Evolutionary conservation across 2,888 invertebrate species (phyloP), one percentile per base, ranked within the genome.

Genomic region (Drosophila tripunctata): DNA sequence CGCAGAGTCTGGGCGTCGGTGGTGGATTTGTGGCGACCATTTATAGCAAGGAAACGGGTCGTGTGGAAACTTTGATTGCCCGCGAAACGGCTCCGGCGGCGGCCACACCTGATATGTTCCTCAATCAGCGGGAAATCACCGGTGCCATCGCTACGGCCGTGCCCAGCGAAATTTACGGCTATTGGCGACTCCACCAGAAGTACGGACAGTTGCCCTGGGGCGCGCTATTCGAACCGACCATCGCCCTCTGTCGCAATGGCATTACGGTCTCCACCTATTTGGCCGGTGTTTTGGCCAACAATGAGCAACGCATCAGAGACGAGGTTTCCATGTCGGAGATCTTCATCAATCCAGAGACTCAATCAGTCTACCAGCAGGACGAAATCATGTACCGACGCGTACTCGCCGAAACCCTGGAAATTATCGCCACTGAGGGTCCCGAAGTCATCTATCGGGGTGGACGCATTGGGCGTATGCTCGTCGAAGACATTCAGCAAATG

Each of bases 11-110:
- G 94, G 97, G 98, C 0, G 91, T 97, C 1, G 97, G 98, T 8
- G 98, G 98, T 36, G 98, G 98, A 22, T 97, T 97, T 90, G 92
- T 97, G 24, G 95, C 96, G 91, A 96, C 96, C 3, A 93, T 96
- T 54, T 98, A 96, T 92, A 94, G 94, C 81, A 94, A 94, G 63
- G 80, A 90, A 35, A 93, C 92, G 1, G 91, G 93, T 1, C 92
- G 89, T 40, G 93, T 95, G 0, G 92, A 93, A 52, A 93, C 94
- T 7, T 87, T 97, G 58, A 94, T 96, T 90, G 95, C 96, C 0
- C 92, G 97, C 56, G 97, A 97, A 92, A 92, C 93, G 0, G 97
- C 97, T 0, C 97, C 97, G 0, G 90, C 90, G 0, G 93, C 91
- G 0, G 94, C 98, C 0, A 91, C 92, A 1, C 89, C 90, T 78